Percentiles rank a stretch among this genome's conserved stretches.
phyloP scores from a whole-genome alignment of 2,888 invertebrate genomes.

The Sussaba pulchella region DNA sequence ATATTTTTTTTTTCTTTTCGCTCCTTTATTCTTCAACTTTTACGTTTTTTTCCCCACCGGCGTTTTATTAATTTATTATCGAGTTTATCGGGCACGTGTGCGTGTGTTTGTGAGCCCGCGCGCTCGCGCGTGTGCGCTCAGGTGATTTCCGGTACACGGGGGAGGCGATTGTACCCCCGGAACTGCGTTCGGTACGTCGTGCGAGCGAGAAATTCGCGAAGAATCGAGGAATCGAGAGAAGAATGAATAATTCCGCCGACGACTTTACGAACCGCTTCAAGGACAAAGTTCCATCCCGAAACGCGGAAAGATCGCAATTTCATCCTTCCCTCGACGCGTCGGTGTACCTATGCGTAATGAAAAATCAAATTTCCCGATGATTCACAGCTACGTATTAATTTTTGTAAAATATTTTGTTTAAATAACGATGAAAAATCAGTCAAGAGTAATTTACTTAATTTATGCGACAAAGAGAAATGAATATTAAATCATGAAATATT shows the following conservation, averaged over 20 bases:
- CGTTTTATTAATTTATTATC: conserved; percentile 61
- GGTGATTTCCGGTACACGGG: conserved; percentile 5
- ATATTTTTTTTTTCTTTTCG: conserved; percentile 37
- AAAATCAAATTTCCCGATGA: conserved; percentile 61
- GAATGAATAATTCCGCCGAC: conserved; percentile 13
- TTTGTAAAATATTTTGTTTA: conserved; percentile 83
- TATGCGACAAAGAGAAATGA: conserved; percentile 76
- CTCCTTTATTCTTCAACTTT: background rate
- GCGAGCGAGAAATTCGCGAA: background rate
- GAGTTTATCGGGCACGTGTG: conserved; percentile 33
- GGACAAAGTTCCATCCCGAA: conserved; percentile 3
- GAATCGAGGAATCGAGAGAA: background rate
- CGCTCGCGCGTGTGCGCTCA: conserved; percentile 6
- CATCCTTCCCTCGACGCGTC: conserved; percentile 7
- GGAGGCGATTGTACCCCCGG: background rate
- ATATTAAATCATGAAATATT: conserved; percentile 76
- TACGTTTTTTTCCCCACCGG: conserved; percentile 7
- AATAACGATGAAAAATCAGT: conserved; percentile 72
- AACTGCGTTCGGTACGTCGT: background rate
- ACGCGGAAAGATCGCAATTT: conserved; percentile 6
- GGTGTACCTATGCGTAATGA: background rate
- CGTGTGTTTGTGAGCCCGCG: background rate
- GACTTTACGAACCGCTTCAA: conserved; percentile 59
- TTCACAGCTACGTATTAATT: conserved; percentile 78
- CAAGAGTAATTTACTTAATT: conserved; percentile 83